Conservation (phyloP, 2,888 invertebrate genomes). For the Cybosia mesomella region DNA sequence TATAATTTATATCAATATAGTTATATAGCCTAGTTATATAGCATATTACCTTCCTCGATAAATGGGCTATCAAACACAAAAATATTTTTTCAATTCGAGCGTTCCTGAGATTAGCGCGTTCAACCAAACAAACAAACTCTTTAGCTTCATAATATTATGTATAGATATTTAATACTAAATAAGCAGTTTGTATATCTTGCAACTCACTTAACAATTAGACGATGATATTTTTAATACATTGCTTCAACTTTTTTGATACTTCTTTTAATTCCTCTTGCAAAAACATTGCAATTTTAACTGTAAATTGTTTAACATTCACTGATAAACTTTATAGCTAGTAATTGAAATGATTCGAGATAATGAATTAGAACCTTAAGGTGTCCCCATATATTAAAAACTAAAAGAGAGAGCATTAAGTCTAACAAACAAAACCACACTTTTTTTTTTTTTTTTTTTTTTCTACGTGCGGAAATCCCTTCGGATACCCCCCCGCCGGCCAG, state of each 20-base stretch:
- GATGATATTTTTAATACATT: slow-evolving; percentile 36
- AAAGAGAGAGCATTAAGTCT: slow-evolving; percentile 48
- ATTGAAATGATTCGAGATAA: slow-evolving; percentile 24
- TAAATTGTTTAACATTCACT: not conserved
- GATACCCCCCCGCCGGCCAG: too few relatives aligned
- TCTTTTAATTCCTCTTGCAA: slow-evolving; percentile 21
- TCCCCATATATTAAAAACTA: slow-evolving; percentile 54
- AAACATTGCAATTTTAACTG: slow-evolving; percentile 21
- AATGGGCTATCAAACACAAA: too few relatives aligned
- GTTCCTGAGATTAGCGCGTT: too few relatives aligned
- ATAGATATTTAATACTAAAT: not conserved
- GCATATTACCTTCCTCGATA: too few relatives aligned
- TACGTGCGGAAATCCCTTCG: too few relatives aligned
- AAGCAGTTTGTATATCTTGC: not conserved
- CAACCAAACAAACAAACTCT: too few relatives aligned
- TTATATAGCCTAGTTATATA: too few relatives aligned
- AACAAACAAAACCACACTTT: too few relatives aligned
- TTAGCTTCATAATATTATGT: too few relatives aligned
- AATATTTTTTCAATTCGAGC: too few relatives aligned
- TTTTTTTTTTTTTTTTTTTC: too few relatives aligned
- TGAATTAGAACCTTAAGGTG: slow-evolving; percentile 50
- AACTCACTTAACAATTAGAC: slow-evolving; percentile 32
- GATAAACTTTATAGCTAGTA: slow-evolving; percentile 19
- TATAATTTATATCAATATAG: too few relatives aligned
- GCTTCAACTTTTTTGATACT: slow-evolving; percentile 22